Base-by-base conservation (phyloP, 1,140 invertebrate species). In the Micrasema longulum region DNA sequence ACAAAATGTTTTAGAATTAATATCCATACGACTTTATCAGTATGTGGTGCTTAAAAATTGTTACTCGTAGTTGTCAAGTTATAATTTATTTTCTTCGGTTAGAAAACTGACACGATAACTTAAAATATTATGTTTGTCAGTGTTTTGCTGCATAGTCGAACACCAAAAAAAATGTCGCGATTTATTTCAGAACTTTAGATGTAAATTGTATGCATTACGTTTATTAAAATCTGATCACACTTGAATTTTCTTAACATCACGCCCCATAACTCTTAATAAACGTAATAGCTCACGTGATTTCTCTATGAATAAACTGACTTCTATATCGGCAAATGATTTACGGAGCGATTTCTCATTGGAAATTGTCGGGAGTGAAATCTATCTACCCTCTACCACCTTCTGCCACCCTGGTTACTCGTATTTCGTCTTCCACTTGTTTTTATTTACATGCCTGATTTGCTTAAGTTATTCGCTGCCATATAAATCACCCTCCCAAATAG, bases 391-490 rank as follows among this genome's bases (percentile, higher is more conserved):
- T 43, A 23, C 57, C 55, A 72, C 69, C 67, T 55, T 31, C 63
- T 38, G 57, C 57, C 22, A 22, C 55, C 65, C 60, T 45, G 35
- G 62, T n/a, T n/a, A n/a, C n/a, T n/a, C n/a, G n/a, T 63, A 41
- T 38, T 60, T 14, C 50, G 48, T 20, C 36, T 69, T 68, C 3
- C 7, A 31, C 68, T 68, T 69, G 69, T 75, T 75, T 72, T 75
- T 75, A 75, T 75, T 75, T 75, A 69, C 74, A 72, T 60, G 74
- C 64, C 70, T 75, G 74, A 75, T 75, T 75, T 75, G 74, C 74
- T 64, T 64, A 64, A 64, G 60, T 64, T 64, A 64, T 64, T 64
- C 50, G 36, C 36, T 48, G 60, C 26, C 43, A 60, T 66, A 75
- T 75, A 72, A 72, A 75, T 75, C 74, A 75, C 31, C 35, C 48